Base-by-base conservation (phyloP, 2,113 vertebrate species). In the Pedionomus torquatus region DNA sequence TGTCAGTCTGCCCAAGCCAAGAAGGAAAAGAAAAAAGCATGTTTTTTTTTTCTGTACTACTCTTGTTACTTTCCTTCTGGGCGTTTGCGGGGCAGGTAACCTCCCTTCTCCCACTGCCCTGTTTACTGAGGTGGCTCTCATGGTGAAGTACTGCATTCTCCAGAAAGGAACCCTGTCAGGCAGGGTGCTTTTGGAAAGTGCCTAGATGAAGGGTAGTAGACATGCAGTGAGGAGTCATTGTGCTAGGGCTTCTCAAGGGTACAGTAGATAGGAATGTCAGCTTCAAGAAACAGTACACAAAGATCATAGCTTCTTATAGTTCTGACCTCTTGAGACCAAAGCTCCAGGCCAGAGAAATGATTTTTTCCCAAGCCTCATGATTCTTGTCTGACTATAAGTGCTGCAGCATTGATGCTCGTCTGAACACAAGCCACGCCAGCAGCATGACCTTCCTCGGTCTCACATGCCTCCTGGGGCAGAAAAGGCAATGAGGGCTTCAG, bases 1-100 rank as follows among this genome's bases (percentile, higher is more conserved):
- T 95, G 94, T 95, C 96, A 97, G 55, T 78, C 51, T 91, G 69
- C 94, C 65, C 69, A 46, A 80, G 77, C 70, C 48, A 74, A 79
- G 81, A 91, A 89, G 30, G 66, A 44, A 79, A 54, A 79, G 60
- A 61, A 25, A 46, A 41, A 57, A 66, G 7, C 1, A 2, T 37
- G 0, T 43, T 78, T 88, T 65, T 43, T 78, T 88, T 65, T 49
- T 17, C 13, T 17, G 58, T 1, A 0, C 31, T 72, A 12, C 58
- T 91, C 30, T 52, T 66, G 31, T 63, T 69, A 19, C 15, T 63
- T 78, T 49, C 57, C 28, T 61, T 66, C 66, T 61, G 41, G 46
- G 31, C 9, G 1, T 81, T 61, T 81, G 15, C 3, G 3, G 51
- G 46, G 51, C 46, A 88, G 31, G 51, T 87, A 80, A 68, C 37